A percentile compares a stretch with the other conserved stretches of the same genome.
Conservation (phyloP, 1,140 invertebrate species). For the Ephestia elutella region DNA sequence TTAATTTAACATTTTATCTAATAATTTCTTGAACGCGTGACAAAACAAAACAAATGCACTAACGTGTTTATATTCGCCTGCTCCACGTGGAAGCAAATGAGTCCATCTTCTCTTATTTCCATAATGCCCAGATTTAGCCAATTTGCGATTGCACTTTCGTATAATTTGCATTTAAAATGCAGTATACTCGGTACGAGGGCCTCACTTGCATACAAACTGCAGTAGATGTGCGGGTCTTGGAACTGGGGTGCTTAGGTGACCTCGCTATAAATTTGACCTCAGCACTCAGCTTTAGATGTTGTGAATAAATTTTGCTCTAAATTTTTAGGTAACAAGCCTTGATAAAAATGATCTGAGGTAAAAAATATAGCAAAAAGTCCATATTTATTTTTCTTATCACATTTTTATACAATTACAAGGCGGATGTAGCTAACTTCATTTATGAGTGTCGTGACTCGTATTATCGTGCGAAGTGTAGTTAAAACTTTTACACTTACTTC, state of each 20-base stretch:
- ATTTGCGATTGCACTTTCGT: constrained; percentile 3
- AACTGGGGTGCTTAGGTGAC: background rate
- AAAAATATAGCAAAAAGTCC: too few relatives aligned
- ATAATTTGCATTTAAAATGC: constrained; percentile 5
- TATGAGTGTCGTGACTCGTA: constrained; percentile 5
- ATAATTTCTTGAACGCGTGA: too few relatives aligned
- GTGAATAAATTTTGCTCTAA: too few relatives aligned
- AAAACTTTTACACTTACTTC: constrained; percentile 29
- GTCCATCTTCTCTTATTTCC: background rate
- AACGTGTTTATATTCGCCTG: background rate
- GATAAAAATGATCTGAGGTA: too few relatives aligned
- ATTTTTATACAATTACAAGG: too few relatives aligned
- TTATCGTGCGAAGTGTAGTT: constrained; percentile 27
- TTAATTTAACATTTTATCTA: too few relatives aligned
- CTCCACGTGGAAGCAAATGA: background rate
- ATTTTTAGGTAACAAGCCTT: too few relatives aligned
- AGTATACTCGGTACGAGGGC: constrained; percentile 1
- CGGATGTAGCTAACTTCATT: too few relatives aligned
- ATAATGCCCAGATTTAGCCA: constrained; percentile 3
- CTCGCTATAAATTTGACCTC: constrained; percentile 1
- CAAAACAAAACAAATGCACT: background rate
- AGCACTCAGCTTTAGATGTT: background rate
- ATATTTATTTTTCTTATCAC: too few relatives aligned
- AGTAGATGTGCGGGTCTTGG: background rate
- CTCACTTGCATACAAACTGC: background rate